Base-by-base conservation (phyloP, 2,888 invertebrate species). In the Oscheius sp. region DNA sequence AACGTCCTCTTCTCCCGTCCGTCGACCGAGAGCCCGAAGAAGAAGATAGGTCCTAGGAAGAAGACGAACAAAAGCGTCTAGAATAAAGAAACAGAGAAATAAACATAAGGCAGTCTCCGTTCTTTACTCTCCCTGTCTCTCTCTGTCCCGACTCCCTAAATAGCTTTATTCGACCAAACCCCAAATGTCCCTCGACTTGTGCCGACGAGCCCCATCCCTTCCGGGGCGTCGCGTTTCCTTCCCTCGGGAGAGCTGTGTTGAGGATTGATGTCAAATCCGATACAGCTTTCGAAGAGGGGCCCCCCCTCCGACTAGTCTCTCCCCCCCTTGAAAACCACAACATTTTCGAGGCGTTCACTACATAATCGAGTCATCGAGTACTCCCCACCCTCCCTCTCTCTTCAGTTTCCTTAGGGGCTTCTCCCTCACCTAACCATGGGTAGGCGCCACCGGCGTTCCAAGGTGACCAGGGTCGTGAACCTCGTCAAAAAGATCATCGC, bases 401-500 rank as follows among this genome's bases (percentile, higher is more conserved):
- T 21, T 21, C 21, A 21, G 21, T 21, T 21, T 60, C 35, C 47
- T 35, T 51, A 21, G n/a, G 4, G 32, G 4, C 32, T 47, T 42
- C 11, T 42, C 21, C n/a, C 29, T 62, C 21, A 32, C 29, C 57
- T 13, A 7, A 42, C 42, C 42, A 84, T 84, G 84, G 83, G 85
- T 68, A 79, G 86, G 29, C 74, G 87, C 10, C 84, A 84, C 74
- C 77, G 86, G 29, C 82, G 88, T n/a, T 87, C 87, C 32, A 87
- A 86, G 75, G 87, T 88, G 59, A 87, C 84, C n/a, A 83, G 88
- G 42, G 86, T 89, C 32, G 87, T 89, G 37, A 89, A 89, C 74
- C 76, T 89, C 13, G 85, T 89, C 51, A 89, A 89, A 66, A 85
- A 86, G 63, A 86, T 88, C 72, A 88, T 89, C 76, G 89, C 89